phyloP scores from a whole-genome alignment of 1,140 invertebrate genomes.

The Bombus superbus region DNA sequence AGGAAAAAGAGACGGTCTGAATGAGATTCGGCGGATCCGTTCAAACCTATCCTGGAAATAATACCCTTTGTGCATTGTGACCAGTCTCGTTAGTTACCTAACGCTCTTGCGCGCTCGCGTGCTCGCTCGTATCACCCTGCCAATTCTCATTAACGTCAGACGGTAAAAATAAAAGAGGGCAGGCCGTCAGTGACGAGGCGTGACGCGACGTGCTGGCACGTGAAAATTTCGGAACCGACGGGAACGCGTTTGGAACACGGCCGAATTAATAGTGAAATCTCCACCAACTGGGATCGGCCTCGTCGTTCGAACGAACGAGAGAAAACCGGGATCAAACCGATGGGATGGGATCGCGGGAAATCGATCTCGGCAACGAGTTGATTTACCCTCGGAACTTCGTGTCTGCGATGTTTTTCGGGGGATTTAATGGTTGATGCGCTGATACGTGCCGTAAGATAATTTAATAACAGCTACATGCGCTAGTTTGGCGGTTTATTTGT shows the following conservation, averaged over 20 bases:
- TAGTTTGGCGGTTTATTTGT: background rate
- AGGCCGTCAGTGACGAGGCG: conserved; percentile 38
- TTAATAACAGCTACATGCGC: background rate
- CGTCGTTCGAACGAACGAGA: background rate
- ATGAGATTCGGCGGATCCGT: conserved; percentile 60
- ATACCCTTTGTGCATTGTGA: conserved; percentile 65
- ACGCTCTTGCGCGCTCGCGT: conserved; percentile 25
- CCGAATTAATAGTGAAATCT: conserved; percentile 28
- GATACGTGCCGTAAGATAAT: background rate
- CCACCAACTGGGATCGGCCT: background rate
- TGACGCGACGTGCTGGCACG: conserved; percentile 40
- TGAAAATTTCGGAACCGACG: conserved; percentile 30
- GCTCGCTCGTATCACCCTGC: conserved; percentile 47
- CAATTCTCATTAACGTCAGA: conserved; percentile 66
- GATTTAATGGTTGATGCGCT: background rate
- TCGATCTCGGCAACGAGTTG: conserved; percentile 4
- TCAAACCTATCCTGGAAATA: conserved; percentile 62
- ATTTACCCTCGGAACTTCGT: background rate
- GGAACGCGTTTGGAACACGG: conserved; percentile 21
- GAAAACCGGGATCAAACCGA: background rate
- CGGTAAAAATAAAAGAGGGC: conserved; percentile 46
- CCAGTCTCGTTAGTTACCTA: conserved; percentile 64
- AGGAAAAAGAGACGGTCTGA: conserved; percentile 30
- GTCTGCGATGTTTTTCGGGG: background rate
- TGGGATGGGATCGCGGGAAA: background rate